Evolutionary conservation across 2,888 invertebrate genomes (phyloP).

Genomic region (Caenorhabditis afra): DNA sequence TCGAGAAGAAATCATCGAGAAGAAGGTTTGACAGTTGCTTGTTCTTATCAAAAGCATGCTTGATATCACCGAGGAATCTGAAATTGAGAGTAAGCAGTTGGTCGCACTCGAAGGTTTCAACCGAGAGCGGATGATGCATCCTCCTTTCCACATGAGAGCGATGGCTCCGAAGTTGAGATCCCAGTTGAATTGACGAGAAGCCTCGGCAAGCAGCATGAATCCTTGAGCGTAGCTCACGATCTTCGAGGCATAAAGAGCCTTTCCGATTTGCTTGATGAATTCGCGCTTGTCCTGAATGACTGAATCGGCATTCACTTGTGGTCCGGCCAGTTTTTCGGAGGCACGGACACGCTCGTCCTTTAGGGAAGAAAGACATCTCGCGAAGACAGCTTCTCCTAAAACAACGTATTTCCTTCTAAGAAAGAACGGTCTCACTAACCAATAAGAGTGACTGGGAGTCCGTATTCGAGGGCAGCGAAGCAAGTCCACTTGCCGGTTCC

Average conservation of each 20-base stretch:
- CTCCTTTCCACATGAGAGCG: conserved; percentile 98
- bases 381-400: conserved; percentile 93
- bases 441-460: conserved; percentile 96
- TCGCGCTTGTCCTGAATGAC: conserved; percentile 86
- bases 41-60: conserved; percentile 93
- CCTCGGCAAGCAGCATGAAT: conserved; percentile 83
- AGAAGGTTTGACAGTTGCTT: conserved; percentile 90
- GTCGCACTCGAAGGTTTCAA: background rate
- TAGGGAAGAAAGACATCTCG: conserved; percentile 93
- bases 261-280: conserved; percentile 89
- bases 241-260: conserved; percentile 96
- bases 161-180: conserved; percentile 97
- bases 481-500: conserved; percentile 99
- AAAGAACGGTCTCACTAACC: conserved; percentile 82
- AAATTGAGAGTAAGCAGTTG: conserved; percentile 81
- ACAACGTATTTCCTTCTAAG: background rate
- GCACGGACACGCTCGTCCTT: conserved; percentile 91
- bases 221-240: conserved; percentile 98
- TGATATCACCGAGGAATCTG: conserved; percentile 90
- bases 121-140: conserved; percentile 82
- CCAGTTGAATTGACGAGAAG: conserved; percentile 91
- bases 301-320: conserved; percentile 83
- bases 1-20: conserved; percentile 93
- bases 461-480: conserved; percentile 94
- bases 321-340: conserved; percentile 84